phyloP scores from a whole-genome alignment of 2,797 vertebrate species.

The Sciaenops ocellatus region DNA sequence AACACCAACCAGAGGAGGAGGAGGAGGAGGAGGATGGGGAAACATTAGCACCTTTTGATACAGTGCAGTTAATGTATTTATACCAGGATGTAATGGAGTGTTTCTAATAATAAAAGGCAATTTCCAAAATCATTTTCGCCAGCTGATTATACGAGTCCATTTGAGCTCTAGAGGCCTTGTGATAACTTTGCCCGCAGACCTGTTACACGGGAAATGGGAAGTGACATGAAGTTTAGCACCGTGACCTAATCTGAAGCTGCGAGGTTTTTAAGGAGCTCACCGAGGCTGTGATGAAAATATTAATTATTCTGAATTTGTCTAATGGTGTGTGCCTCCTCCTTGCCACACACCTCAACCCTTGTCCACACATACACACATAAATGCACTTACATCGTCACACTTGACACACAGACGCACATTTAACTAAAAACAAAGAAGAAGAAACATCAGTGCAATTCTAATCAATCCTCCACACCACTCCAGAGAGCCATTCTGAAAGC shows the following conservation, averaged over 20 bases:
- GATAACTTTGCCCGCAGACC: slow-evolving; percentile 66
- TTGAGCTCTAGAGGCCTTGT: slow-evolving; percentile 57
- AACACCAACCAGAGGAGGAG: slow-evolving; percentile 18
- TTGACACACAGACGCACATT: slow-evolving; percentile 2
- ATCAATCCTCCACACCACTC: slow-evolving; percentile 49
- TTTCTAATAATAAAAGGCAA: slow-evolving; percentile 78
- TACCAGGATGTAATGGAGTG: slow-evolving; percentile 75
- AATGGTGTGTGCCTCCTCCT: neutral
- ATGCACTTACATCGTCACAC: neutral
- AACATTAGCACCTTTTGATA: slow-evolving; percentile 71
- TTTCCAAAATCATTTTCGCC: slow-evolving; percentile 74
- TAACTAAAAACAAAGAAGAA: slow-evolving; percentile 43
- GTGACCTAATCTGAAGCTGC: slow-evolving; percentile 62
- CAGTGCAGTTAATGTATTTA: slow-evolving; percentile 74
- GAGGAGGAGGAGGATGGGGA: neutral
- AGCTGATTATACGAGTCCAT: slow-evolving; percentile 69
- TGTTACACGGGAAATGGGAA: slow-evolving; percentile 73
- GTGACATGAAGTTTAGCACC: slow-evolving; percentile 71
- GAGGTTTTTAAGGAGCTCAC: slow-evolving; percentile 51
- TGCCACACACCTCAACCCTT: neutral
- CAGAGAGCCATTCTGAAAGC: slow-evolving; percentile 56
- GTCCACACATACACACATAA: neutral
- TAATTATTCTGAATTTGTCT: slow-evolving; percentile 51
- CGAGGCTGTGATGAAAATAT: slow-evolving; percentile 58
- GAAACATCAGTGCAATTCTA: slow-evolving; percentile 38